Evolutionary conservation across 2,888 invertebrate species (phyloP).

Genomic region (Baronia brevicornis): DNA sequence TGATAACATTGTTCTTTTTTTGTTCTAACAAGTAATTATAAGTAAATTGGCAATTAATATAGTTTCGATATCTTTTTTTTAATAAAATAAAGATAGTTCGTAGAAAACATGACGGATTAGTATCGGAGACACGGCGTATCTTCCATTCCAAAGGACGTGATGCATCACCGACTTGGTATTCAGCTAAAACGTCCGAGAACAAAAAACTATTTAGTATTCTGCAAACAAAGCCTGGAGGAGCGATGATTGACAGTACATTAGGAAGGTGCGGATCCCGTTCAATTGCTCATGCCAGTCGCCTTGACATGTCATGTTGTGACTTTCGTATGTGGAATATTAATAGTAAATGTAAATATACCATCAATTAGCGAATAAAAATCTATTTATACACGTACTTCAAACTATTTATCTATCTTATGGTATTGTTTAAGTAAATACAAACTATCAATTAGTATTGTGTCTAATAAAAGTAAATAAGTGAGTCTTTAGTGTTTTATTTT

Average conservation of each 20-base stretch:
- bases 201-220: slow-evolving; percentile 58
- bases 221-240: slow-evolving; percentile 28
- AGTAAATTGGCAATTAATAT: slow-evolving; percentile 14
- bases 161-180: slow-evolving; percentile 53
- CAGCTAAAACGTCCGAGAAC: slow-evolving; percentile 31
- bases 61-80: slow-evolving; percentile 11
- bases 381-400: too few relatives aligned
- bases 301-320: slow-evolving; percentile 42
- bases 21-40: slow-evolving; percentile 13
- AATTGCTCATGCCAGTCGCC: slow-evolving; percentile 46
- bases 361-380: too few relatives aligned
- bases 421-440: too few relatives aligned
- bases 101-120: background rate
- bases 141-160: slow-evolving; percentile 32
- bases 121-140: slow-evolving; percentile 6
- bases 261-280: slow-evolving; percentile 41
- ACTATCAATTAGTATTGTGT: too few relatives aligned
- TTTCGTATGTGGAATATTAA: slow-evolving; percentile 45
- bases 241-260: slow-evolving; percentile 70
- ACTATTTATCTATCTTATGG: too few relatives aligned
- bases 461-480: too few relatives aligned
- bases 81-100: background rate
- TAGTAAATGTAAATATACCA: too few relatives aligned
- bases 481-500: too few relatives aligned
- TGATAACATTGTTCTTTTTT: too few relatives aligned